Conservation (phyloP, 92 coral and sea anemone species). For the Actinernus sp. region DNA sequence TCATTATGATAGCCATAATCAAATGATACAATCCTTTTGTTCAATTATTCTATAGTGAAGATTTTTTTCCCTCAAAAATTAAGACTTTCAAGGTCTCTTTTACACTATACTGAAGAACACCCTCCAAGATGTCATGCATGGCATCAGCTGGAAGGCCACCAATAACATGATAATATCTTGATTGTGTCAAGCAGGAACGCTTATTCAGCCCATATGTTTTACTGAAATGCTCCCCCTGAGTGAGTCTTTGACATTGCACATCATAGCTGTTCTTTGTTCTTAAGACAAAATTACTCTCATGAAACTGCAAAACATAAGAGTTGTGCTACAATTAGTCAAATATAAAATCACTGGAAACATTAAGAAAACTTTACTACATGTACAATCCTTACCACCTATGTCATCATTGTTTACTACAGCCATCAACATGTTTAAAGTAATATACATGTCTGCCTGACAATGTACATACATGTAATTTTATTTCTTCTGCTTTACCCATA, state of each 20-base stretch:
- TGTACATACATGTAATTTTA: no score
- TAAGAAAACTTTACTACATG: no score
- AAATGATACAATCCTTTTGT: constrained; percentile 43
- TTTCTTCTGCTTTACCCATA: no score
- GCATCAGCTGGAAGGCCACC: constrained; percentile 78
- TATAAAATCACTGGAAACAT: no score
- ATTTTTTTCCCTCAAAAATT: constrained; percentile 26
- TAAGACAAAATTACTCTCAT: constrained; percentile 52
- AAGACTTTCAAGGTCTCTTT: constrained; percentile 51
- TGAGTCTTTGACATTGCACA: constrained; percentile 53
- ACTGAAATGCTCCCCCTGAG: constrained; percentile 55
- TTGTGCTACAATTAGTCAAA: no score
- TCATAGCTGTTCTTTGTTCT: constrained; percentile 51
- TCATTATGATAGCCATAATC: constrained; percentile 77
- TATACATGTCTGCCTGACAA: no score
- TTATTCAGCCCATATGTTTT: no score
- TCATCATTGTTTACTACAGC: no score
- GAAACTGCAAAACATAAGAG: constrained; percentile 70
- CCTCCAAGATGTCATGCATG: constrained; percentile 75
- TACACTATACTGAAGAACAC: constrained; percentile 42
- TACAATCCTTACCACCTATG: no score
- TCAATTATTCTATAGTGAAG: constrained; percentile 46
- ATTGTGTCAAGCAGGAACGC: constrained; percentile 52
- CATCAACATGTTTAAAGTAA: no score
- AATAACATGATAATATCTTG: no score